Evolutionary conservation across 2,888 invertebrate genomes (phyloP).

Genomic region (Gisinianus flammeolus): DNA sequence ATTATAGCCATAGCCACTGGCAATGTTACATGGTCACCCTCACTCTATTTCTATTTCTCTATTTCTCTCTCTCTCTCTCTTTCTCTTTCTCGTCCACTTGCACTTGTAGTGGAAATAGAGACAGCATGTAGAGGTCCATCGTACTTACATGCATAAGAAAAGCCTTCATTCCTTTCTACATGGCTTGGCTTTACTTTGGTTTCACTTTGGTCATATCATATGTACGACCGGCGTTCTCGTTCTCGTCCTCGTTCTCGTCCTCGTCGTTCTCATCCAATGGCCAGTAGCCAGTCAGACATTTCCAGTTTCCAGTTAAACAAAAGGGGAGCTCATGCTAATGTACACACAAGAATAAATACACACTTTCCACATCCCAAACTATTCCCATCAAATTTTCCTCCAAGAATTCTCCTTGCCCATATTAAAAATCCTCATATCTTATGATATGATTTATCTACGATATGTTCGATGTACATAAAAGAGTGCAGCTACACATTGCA

Average conservation of each 20-base stretch:
- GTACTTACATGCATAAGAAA: background rate
- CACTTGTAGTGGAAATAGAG: constrained; percentile 26
- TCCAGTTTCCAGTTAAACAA: constrained; percentile 5
- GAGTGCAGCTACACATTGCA: too few relatives aligned
- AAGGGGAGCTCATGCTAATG: constrained; percentile 22
- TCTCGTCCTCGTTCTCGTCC: too few relatives aligned
- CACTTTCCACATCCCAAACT: background rate
- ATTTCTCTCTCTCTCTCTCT: background rate
- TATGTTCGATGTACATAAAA: too few relatives aligned
- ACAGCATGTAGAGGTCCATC: background rate
- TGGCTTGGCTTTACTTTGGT: background rate
- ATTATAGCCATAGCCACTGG: background rate
- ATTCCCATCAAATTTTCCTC: background rate
- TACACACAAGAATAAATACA: background rate
- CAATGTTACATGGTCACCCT: background rate
- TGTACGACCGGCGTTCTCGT: too few relatives aligned
- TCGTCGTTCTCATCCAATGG: too few relatives aligned
- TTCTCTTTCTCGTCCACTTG: background rate
- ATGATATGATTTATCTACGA: too few relatives aligned
- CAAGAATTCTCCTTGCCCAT: too few relatives aligned
- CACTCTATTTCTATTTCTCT: background rate
- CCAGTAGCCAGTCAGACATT: background rate
- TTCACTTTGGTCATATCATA: background rate
- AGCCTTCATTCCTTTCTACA: too few relatives aligned
- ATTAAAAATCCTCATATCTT: too few relatives aligned